Evolutionary conservation across 2,888 invertebrate genomes (phyloP), one percentile per base, ranked within the genome.

Genomic region (Standfussiana lucernea): DNA sequence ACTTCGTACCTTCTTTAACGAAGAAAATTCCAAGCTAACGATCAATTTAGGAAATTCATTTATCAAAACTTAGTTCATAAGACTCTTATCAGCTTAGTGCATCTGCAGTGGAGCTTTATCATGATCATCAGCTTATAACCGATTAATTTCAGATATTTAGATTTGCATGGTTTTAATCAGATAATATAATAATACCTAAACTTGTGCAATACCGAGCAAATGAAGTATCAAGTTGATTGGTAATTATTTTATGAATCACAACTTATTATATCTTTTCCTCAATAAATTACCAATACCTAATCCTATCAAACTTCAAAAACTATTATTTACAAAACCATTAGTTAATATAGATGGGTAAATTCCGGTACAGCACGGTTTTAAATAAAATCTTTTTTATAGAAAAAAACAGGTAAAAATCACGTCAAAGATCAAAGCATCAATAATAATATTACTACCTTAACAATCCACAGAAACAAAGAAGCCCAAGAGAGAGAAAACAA

Each of bases 401-500:
- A 24, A 40, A 40, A 7, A 50, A 3, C 1, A 0, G 10, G 11
- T 21, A 28, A 37, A 10, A 45, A 47, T 35, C 28, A 35, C 21
- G 21, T 5, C 65, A 18, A 13, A 62, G 1, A 50, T 11, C n/a
- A 35, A 40, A 50, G 15, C 7, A n/a, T n/a, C n/a, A n/a, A n/a
- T n/a, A 77, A 24, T 53, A 56, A 47, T 78, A 64, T n/a, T 13
- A 4, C 40, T 13, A 5, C 6, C 10, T 13, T 32, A n/a, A 72
- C 8, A 62, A 35, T 65, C 15, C 47, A 72, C 88, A 97, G 98
- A 90, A 98, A 98, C 91, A 99, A 98, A 91, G 98, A 98, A 94
- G 98, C 98, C 1, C 97, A 98, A 90, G 98, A 98, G 88, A 96
- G 98, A 90, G 99, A 99, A 94, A 99, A 98, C 92, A 98, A 98